A percentile compares a stretch with the other conserved stretches of the same genome.
Conservation (phyloP, 2,888 invertebrate species). For the Eueremaeus valkanovi region DNA sequence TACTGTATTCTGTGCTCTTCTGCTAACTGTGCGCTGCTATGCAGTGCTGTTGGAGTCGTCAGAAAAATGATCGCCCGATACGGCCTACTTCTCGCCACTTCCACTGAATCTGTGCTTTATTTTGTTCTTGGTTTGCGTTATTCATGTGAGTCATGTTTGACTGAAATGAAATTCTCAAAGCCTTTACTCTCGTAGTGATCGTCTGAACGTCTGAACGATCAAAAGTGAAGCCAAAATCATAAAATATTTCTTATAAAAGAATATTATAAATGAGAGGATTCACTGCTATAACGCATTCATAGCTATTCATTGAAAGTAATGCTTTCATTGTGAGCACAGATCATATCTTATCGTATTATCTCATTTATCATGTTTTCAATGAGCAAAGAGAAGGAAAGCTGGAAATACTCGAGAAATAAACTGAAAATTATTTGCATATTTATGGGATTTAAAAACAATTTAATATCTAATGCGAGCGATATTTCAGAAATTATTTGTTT, state of each 20-base stretch:
- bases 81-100: conserved; percentile 19
- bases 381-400: background rate
- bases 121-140: background rate
- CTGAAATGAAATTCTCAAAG: background rate
- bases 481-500: conserved; percentile 4
- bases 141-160: background rate
- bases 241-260: conserved; percentile 16
- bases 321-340: background rate
- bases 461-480: background rate
- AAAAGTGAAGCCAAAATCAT: conserved; percentile 21
- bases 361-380: conserved; percentile 22
- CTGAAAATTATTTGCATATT: conserved; percentile 16
- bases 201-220: no score
- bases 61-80: conserved; percentile 31
- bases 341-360: conserved; percentile 29
- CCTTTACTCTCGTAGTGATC: no score
- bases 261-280: conserved; percentile 29
- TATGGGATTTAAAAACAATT: conserved; percentile 24
- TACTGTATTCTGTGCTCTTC: no score
- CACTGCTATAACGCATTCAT: conserved; percentile 6
- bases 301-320: conserved; percentile 25
- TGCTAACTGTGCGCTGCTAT: no score
- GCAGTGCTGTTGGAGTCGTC: background rate
- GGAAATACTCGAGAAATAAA: background rate
- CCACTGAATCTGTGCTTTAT: background rate